phyloP scores from a whole-genome alignment of 2,113 vertebrate genomes.

The Hiodon tergisus region DNA sequence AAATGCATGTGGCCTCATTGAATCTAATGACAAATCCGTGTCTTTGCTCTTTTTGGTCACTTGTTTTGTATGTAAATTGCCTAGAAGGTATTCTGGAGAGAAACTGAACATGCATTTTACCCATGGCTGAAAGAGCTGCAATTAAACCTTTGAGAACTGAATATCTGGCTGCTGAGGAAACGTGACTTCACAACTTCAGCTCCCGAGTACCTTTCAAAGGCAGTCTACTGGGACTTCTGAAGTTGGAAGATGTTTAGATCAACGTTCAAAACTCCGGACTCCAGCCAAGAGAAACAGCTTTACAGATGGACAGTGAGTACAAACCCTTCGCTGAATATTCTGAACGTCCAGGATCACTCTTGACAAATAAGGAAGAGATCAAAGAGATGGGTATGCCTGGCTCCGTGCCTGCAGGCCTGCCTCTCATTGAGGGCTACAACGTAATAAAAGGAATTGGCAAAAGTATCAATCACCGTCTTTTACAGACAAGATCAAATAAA shows the following conservation, averaged over 20 bases:
- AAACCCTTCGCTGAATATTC: not conserved
- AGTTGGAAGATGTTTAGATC: not conserved
- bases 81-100: not conserved
- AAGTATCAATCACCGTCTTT: not conserved
- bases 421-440: not conserved
- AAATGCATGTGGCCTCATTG: not conserved
- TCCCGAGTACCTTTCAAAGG: not conserved
- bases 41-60: not conserved
- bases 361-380: not conserved
- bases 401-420: not conserved
- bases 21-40: not conserved
- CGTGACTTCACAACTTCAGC: not conserved
- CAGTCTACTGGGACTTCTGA: not conserved
- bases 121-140: not conserved
- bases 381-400: not conserved
- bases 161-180: not conserved
- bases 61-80: conserved; percentile 8
- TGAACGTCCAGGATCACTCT: not conserved
- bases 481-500: not conserved
- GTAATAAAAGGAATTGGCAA: not conserved
- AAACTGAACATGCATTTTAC: not conserved
- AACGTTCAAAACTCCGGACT: not conserved
- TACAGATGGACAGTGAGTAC: not conserved
- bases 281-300: not conserved
- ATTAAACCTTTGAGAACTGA: not conserved